Base-by-base conservation (phyloP, 2,888 invertebrate genomes). In the Xestia xanthographa region DNA sequence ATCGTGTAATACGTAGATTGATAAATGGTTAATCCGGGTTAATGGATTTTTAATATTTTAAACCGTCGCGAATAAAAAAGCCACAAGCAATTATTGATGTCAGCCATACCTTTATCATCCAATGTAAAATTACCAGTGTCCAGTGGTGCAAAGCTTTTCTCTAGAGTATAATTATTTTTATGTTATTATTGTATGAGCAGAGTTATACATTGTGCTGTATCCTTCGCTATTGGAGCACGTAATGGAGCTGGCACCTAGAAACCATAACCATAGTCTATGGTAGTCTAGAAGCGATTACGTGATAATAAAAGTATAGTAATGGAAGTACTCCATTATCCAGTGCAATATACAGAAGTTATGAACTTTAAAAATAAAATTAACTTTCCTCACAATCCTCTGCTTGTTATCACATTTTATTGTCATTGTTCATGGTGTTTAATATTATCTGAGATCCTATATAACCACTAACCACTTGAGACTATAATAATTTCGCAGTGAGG, bases 291-390 rank as follows among this genome's bases (percentile, higher is more conserved):
- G 34, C 22, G 70, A 80, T 82, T 80, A 80, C 12, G 34, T 48
- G 11, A 80, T 70, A 74, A 60, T 82, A 80, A 75, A 73, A 80
- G 58, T 71, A 71, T 65, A 65, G 62, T 77, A 75, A 80, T 75
- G 45, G 45, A 71, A 71, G 41, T 67, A 58, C 50, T 84, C 80
- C 43, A 82, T 84, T 75, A 80, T 75, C 41, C 50, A 48, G 50
- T 69, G 80, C 80, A 79, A 69, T 81, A 71, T 60, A 83, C 29
- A 62, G 50, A 81, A 71, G 70, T 68, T 71, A 84, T 84, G 85
- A 84, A 71, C 63, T 84, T 84, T 71, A 67, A 68, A 82, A 63
- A 53, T 45, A 48, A 84, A 67, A 84, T 80, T 67, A 75, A 84
- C 41, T 80, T 80, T 63, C n/a, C 50, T 73, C 66, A 74, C 60